Conservation (phyloP, 2,797 vertebrate species). For the Scyliorhinus canicula region DNA sequence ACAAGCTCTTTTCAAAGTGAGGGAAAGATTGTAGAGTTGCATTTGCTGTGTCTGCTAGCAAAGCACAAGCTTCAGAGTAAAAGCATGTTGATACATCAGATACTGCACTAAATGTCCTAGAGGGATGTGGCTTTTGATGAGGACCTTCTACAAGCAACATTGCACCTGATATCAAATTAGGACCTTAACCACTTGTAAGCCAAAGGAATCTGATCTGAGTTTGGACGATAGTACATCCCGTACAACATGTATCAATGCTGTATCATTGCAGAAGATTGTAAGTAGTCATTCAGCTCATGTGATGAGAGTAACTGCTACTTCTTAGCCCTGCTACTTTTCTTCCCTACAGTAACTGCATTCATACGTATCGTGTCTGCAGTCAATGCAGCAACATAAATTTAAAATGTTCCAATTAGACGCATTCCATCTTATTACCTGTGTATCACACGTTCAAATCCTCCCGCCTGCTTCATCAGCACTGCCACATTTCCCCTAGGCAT, state of each 20-base stretch:
- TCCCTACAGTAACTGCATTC: neutral
- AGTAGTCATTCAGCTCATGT: neutral
- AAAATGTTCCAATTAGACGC: neutral
- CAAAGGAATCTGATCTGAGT: neutral
- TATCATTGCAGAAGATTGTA: neutral
- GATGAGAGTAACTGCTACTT: neutral
- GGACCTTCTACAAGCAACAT: no score
- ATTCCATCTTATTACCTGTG: neutral
- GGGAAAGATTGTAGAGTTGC: neutral
- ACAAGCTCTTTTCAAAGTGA: neutral
- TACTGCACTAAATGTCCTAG: no score
- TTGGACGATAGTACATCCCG: neutral
- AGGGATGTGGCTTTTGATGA: neutral
- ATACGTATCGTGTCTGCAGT: neutral
- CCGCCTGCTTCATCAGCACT: neutral
- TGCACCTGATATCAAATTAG: neutral
- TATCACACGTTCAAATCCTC: neutral
- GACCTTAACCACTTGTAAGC: neutral
- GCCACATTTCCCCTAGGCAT: neutral
- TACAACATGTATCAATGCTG: neutral
- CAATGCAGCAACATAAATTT: neutral
- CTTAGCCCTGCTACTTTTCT: neutral
- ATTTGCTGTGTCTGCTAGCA: neutral
- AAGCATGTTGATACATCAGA: no score
- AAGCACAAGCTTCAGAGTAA: neutral